Evolutionary conservation across 1,140 invertebrate species (phyloP).

Genomic region (Brachionus rubens): DNA sequence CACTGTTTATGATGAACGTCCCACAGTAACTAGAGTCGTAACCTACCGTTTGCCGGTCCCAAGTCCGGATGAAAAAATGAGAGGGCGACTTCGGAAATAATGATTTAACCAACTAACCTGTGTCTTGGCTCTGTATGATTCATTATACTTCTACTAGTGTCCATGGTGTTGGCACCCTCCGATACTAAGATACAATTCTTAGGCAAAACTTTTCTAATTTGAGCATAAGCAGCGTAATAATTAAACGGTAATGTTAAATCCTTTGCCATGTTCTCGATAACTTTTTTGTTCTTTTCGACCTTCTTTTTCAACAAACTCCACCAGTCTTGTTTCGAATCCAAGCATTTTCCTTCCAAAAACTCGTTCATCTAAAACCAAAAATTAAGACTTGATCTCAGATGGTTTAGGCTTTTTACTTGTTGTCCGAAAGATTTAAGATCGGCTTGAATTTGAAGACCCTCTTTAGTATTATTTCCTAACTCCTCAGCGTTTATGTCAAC

Average conservation of each 20-base stretch:
- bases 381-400: too few relatives aligned
- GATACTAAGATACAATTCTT: conserved; percentile 85
- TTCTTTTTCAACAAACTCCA: conserved; percentile 65
- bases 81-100: not conserved
- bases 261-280: conserved; percentile 64
- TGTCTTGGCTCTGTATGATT: conserved; percentile 21
- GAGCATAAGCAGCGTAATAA: conserved; percentile 85
- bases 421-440: conserved; percentile 71
- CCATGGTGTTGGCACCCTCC: conserved; percentile 95
- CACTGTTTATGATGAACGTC: too few relatives aligned
- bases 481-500: conserved; percentile 86
- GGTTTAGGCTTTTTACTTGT: conserved; percentile 60
- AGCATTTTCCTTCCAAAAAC: not conserved
- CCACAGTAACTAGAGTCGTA: too few relatives aligned
- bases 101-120: not conserved
- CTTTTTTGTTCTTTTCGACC: conserved; percentile 64
- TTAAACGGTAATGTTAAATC: conserved; percentile 76
- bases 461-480: conserved; percentile 78
- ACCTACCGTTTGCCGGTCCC: too few relatives aligned
- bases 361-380: conserved; percentile 32
- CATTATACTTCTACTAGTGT: conserved; percentile 37
- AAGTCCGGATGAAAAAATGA: conserved; percentile 1
- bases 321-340: conserved; percentile 60
- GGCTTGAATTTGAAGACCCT: conserved; percentile 72
- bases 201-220: conserved; percentile 60